phyloP scores from a whole-genome alignment of 2,888 invertebrate species.

The Oscheius sp. region DNA sequence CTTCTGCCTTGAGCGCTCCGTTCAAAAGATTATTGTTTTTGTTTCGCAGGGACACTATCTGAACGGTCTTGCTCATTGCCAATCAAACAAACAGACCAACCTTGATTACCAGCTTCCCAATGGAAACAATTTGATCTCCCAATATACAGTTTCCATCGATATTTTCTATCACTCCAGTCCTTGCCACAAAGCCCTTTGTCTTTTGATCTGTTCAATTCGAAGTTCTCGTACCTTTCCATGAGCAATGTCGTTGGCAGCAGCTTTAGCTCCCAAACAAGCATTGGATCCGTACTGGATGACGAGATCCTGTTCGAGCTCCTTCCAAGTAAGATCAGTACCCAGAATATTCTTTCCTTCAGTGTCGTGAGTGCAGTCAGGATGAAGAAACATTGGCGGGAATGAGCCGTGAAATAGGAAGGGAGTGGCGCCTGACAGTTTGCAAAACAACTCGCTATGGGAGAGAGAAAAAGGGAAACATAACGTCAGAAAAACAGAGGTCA shows the following conservation, averaged over 20 bases:
- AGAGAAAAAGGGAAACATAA: too few species aligned
- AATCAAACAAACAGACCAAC: background rate
- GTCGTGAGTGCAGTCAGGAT: too few species aligned
- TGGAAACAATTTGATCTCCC: background rate
- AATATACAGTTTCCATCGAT: background rate
- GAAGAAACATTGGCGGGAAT: too few species aligned
- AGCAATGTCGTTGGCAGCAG: background rate
- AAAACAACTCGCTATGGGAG: too few species aligned
- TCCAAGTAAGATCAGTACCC: background rate
- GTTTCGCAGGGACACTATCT: conserved; percentile 3
- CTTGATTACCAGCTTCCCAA: background rate
- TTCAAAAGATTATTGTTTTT: background rate
- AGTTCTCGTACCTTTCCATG: background rate
- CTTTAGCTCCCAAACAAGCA: background rate
- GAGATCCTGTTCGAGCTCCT: background rate
- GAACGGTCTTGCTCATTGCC: background rate
- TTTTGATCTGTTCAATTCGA: background rate
- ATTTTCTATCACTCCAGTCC: background rate
- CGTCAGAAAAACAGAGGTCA: too few species aligned
- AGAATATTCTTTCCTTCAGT: background rate
- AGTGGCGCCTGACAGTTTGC: too few species aligned
- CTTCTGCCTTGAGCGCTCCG: background rate
- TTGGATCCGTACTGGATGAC: background rate
- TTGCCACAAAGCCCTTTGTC: conserved; percentile 2
- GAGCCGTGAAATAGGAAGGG: too few species aligned